Evolutionary conservation across 2,797 vertebrate species (phyloP), one percentile per base, ranked within the genome.

Genomic region (Takifugu ocellatus): DNA sequence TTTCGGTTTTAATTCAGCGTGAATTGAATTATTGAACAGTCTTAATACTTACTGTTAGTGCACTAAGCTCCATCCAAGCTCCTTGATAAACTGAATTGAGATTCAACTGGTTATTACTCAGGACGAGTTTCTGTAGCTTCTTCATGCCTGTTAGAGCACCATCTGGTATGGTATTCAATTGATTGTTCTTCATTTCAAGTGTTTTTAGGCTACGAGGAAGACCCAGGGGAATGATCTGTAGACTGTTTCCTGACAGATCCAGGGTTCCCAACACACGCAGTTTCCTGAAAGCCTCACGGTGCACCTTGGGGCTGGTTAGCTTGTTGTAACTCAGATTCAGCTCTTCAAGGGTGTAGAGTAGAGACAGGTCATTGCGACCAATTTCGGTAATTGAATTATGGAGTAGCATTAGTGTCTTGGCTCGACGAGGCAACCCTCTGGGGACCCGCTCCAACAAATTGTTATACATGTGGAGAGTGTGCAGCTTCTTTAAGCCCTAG

Each of bases 241-340:
- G 90, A 25, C 72, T 81, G 83, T 99, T 99, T 33, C 97, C 97
- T 0, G 96, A 98, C 60, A 99, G 82, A 68, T 96, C 95, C 63
- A 99, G 85, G 0, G 91, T 93, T 72, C 95, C 93, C 2, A 99
- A 89, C 2, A 92, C 53, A 5, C 94, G 92, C 59, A 98, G 83
- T 82, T 98, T 98, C 74, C 96, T 94, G 87, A 99, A 99, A 51
- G 96, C 94, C 0, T 98, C 95, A 0, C 91, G 91, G 83, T 98
- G 93, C 60, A 99, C 66, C 66, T 88, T 91, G 26, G 86, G 17
- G 66, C 89, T 96, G 51, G 90, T 94, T 78, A 99, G 90, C 70
- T 92, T 94, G 85, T 99, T 99, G 89, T 98, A 99, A 88, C 96
- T 98, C 56, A 99, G 92, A 81, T 99, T 99, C 66, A 99, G 92